A percentile compares a stretch with the other conserved stretches of the same genome.
Evolutionary conservation across 2,888 invertebrate species (phyloP).

Genomic region (Temnothorax ravouxi): DNA sequence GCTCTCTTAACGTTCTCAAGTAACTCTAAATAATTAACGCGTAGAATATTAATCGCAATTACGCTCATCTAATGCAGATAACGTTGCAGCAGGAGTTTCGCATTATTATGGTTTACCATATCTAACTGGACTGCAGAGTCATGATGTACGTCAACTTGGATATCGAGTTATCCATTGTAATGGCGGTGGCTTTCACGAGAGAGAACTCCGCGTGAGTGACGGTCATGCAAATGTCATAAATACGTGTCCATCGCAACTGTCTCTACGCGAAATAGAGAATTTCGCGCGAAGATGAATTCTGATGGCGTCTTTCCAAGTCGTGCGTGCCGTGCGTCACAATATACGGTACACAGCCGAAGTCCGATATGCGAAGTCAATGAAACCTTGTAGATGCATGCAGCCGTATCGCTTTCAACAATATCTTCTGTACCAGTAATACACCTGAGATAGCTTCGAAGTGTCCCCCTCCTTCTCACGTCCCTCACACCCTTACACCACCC

Average conservation of each 20-base stretch:
- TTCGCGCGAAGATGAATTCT: constrained; percentile 54
- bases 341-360: constrained; percentile 20
- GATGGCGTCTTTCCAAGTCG: constrained; percentile 44
- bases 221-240: constrained; percentile 66
- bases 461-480: constrained; percentile 43
- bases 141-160: constrained; percentile 47
- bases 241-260: constrained; percentile 65
- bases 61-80: neutral
- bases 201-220: constrained; percentile 42
- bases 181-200: constrained; percentile 17
- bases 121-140: neutral
- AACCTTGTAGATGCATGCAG: constrained; percentile 60
- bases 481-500: constrained; percentile 47
- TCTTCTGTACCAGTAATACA: constrained; percentile 60
- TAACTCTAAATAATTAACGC: neutral
- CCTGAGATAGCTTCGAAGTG: constrained; percentile 63
- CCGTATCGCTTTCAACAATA: constrained; percentile 73
- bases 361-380: constrained; percentile 40
- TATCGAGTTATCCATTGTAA: constrained; percentile 22
- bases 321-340: constrained; percentile 55
- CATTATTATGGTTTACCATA: neutral
- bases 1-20: neutral
- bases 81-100: constrained; percentile 3
- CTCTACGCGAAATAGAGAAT: constrained; percentile 55
- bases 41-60: neutral